A percentile compares a stretch with the other conserved stretches of the same genome.
Evolutionary conservation across 2,888 invertebrate species (phyloP).

Genomic region (Tachina lurida): DNA sequence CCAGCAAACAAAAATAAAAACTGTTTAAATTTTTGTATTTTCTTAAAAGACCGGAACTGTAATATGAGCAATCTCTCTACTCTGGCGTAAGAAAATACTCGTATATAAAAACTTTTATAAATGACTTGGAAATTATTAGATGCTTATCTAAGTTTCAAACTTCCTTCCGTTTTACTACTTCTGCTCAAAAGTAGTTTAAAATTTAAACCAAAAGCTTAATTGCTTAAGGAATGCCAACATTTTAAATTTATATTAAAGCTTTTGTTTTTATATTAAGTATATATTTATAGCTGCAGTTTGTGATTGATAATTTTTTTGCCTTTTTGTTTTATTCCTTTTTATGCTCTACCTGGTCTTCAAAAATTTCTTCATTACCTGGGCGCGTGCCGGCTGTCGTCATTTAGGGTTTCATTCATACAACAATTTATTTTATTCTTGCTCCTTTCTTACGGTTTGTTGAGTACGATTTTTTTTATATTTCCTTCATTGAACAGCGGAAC

Average conservation of each 20-base stretch:
- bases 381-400: constrained; percentile 81
- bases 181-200: not conserved
- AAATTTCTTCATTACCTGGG: constrained; percentile 74
- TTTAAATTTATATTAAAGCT: constrained; percentile 36
- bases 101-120: constrained; percentile 6
- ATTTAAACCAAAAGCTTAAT: constrained; percentile 51
- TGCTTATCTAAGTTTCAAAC: constrained; percentile 44
- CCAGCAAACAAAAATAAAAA: constrained; percentile 27
- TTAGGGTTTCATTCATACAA: constrained; percentile 59
- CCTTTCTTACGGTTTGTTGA: constrained; percentile 41
- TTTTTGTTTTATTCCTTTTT: not conserved
- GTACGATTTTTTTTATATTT: constrained; percentile 44
- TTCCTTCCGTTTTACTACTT: constrained; percentile 51
- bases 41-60: constrained; percentile 78
- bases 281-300: not conserved
- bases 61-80: constrained; percentile 76
- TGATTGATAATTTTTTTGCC: constrained; percentile 28
- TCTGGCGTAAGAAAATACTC: not conserved
- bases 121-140: constrained; percentile 49
- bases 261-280: not conserved
- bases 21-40: constrained; percentile 9
- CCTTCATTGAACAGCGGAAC: constrained; percentile 1
- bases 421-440: constrained; percentile 19
- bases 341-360: constrained; percentile 36
- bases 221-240: constrained; percentile 19